Percentiles rank a stretch among this genome's conserved stretches.
Conservation (phyloP, 2,113 vertebrate genomes). For the Gambusia affinis region DNA sequence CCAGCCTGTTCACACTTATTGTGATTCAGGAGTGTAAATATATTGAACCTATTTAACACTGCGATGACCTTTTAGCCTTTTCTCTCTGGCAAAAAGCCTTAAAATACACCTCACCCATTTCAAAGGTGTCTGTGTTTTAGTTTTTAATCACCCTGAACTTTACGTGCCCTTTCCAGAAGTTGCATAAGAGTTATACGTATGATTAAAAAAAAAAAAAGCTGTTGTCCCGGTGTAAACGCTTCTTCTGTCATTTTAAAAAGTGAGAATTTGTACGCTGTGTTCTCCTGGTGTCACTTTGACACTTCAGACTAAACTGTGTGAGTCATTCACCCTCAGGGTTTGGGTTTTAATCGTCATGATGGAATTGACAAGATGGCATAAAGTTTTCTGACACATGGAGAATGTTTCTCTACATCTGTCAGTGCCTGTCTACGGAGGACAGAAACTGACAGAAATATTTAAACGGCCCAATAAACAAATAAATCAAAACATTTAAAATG, state of each 20-base stretch:
- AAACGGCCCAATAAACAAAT: too few relatives aligned
- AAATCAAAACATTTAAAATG: too few relatives aligned
- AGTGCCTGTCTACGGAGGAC: too few relatives aligned
- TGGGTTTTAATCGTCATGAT: background rate
- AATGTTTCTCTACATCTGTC: background rate
- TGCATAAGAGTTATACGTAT: background rate
- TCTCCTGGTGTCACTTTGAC: background rate
- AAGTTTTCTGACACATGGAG: too few relatives aligned
- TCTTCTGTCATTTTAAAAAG: background rate
- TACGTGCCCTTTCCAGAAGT: background rate
- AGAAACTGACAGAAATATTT: too few relatives aligned
- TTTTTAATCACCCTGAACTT: background rate
- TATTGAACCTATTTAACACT: background rate
- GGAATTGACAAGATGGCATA: background rate
- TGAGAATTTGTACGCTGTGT: background rate
- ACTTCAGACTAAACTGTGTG: background rate
- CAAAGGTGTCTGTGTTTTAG: background rate
- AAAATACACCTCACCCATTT: too few relatives aligned
- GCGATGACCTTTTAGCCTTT: background rate
- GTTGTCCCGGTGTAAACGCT: background rate
- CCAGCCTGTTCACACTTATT: background rate
- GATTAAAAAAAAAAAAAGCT: background rate
- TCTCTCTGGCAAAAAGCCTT: background rate
- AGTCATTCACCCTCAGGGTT: background rate
- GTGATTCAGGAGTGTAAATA: background rate